Conservation (phyloP, 2,797 vertebrate genomes). For the Sebastes taczanowskii region DNA sequence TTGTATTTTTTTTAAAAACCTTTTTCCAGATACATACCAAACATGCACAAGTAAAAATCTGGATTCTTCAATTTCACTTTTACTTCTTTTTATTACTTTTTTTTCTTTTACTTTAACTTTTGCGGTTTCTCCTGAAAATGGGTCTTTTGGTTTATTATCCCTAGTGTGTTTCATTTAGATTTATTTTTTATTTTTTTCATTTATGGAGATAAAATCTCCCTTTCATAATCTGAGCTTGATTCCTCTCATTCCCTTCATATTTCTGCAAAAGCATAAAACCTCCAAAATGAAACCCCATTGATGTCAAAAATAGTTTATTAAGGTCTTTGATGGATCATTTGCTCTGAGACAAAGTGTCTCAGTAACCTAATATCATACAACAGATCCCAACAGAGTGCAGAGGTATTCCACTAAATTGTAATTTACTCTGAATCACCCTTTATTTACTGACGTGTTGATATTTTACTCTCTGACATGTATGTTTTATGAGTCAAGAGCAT, state of each 20-base stretch:
- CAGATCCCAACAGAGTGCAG: neutral
- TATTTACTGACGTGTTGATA: neutral
- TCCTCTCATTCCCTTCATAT: neutral
- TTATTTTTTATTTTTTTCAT: neutral
- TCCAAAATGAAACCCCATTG: neutral
- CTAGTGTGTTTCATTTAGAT: neutral
- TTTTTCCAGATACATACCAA: neutral
- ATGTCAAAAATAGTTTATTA: neutral
- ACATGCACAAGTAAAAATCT: neutral
- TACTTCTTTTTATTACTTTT: neutral
- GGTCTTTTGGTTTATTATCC: neutral
- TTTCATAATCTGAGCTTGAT: neutral
- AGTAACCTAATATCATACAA: neutral
- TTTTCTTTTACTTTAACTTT: neutral
- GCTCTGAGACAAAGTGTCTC: neutral
- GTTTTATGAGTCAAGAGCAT: neutral
- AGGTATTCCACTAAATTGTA: neutral
- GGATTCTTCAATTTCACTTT: neutral
- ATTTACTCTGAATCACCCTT: neutral
- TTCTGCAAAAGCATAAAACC: neutral
- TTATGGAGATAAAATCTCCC: neutral
- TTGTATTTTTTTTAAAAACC: accelerated
- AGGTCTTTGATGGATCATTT: neutral
- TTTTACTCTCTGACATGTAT: neutral
- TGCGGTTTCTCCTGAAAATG: neutral